Conservation (phyloP, 1,140 invertebrate species). For the Stegodyphus mimosarum region DNA sequence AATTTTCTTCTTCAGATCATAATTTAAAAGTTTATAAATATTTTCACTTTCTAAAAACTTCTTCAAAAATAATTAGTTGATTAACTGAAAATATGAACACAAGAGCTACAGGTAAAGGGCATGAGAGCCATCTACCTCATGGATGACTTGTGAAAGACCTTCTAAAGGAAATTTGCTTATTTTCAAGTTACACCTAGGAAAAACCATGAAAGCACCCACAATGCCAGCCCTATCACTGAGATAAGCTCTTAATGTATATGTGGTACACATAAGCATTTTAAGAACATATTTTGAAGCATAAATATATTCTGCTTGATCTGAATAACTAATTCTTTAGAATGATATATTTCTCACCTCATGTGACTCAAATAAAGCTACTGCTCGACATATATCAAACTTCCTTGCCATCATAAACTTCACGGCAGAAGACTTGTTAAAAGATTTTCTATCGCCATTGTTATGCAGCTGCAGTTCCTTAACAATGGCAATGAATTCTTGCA, state of each 20-base stretch:
- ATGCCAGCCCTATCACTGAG: too few species aligned
- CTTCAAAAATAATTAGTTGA: too few species aligned
- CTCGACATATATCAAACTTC: conserved; percentile 92
- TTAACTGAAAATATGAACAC: too few species aligned
- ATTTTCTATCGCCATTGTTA: conserved; percentile 68
- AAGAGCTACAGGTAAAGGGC: too few species aligned
- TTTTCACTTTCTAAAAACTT: too few species aligned
- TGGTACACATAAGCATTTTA: not conserved
- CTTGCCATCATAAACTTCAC: conserved; percentile 94
- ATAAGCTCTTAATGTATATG: not conserved
- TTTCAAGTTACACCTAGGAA: too few species aligned
- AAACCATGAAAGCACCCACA: too few species aligned
- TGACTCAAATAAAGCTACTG: conserved; percentile 87
- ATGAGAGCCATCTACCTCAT: too few species aligned
- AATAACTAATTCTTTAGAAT: not conserved
- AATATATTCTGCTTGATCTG: not conserved
- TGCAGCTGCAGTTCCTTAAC: conserved; percentile 64
- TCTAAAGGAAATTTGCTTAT: too few species aligned
- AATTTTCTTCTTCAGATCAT: too few species aligned
- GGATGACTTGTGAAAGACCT: too few species aligned
- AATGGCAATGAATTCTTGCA: conserved; percentile 62
- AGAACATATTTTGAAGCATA: not conserved
- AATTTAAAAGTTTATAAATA: too few species aligned
- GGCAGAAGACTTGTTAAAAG: conserved; percentile 79
- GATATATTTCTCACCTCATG: conserved; percentile 76